phyloP scores from a whole-genome alignment of 2,888 invertebrate genomes.

The Brenthis hecate region DNA sequence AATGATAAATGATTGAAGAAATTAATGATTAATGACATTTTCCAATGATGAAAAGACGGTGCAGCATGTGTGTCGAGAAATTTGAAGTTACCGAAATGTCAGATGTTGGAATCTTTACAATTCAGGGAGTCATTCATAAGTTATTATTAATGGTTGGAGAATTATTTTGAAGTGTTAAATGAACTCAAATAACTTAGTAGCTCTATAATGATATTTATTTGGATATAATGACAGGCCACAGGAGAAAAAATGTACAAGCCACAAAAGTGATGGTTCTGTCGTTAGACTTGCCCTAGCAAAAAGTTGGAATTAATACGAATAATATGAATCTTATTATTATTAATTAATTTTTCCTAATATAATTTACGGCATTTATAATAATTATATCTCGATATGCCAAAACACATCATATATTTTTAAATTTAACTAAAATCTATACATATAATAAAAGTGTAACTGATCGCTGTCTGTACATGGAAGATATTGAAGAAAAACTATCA shows the following conservation, averaged over 20 bases:
- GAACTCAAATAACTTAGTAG: constrained; percentile 30
- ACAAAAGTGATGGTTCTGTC: neutral
- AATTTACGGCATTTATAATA: no score
- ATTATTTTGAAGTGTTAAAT: constrained; percentile 38
- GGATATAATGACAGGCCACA: constrained; percentile 4
- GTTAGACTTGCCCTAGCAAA: no score
- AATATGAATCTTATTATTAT: no score
- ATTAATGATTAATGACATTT: constrained; percentile 71
- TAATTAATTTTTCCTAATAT: no score
- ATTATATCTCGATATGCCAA: no score
- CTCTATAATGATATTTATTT: constrained; percentile 36
- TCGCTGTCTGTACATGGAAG: no score
- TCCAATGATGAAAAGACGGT: constrained; percentile 68
- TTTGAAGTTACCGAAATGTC: constrained; percentile 58
- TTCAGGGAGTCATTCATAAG: constrained; percentile 73
- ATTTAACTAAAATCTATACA: no score
- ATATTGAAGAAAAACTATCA: no score
- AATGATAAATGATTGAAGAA: constrained; percentile 72
- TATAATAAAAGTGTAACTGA: no score
- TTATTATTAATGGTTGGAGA: constrained; percentile 67
- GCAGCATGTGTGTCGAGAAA: constrained; percentile 68
- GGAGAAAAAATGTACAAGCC: constrained; percentile 5
- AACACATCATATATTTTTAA: no score
- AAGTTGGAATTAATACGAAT: no score
- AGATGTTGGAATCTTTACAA: constrained; percentile 71